Evolutionary conservation across 2,797 vertebrate genomes (phyloP).

Genomic region (Eutrigla gurnardus): DNA sequence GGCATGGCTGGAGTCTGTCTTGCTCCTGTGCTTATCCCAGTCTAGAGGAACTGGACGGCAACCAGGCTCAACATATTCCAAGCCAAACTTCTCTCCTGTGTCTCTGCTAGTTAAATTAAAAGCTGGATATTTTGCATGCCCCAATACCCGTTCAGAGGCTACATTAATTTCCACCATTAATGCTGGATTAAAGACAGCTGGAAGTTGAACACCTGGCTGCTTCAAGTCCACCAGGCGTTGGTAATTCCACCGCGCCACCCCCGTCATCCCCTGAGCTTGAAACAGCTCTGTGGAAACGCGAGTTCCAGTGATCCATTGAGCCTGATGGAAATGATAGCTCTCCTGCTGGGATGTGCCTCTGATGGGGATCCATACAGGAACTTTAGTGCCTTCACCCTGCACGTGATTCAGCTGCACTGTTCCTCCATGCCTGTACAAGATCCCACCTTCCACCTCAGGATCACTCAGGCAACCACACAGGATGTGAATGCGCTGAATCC

Average conservation of each 20-base stretch:
- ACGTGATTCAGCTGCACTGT: neutral
- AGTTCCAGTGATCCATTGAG: constrained; percentile 1
- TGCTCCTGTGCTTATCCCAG: neutral
- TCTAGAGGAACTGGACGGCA: neutral
- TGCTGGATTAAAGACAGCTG: neutral
- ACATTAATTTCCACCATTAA: neutral
- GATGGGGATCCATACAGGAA: neutral
- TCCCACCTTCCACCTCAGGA: neutral
- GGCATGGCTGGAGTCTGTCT: neutral
- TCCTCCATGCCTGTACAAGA: constrained; percentile 1
- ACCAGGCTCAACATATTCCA: neutral
- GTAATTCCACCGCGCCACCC: neutral
- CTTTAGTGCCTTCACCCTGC: neutral
- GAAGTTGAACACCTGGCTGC: neutral
- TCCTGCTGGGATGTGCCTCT: constrained; percentile 3
- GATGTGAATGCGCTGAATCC: neutral
- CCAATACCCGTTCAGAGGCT: neutral
- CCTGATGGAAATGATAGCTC: neutral
- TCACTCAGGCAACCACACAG: neutral
- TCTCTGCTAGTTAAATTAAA: neutral
- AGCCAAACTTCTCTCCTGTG: constrained; percentile 1
- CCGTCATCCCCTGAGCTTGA: neutral
- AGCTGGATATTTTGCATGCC: neutral
- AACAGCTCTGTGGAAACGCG: neutral
- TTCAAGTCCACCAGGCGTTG: neutral